These are phyloP conservation scores for Nomada hirtipes DNA, from an alignment of 2,888 invertebrate genomes.

Conservation along the genomic window DNA sequence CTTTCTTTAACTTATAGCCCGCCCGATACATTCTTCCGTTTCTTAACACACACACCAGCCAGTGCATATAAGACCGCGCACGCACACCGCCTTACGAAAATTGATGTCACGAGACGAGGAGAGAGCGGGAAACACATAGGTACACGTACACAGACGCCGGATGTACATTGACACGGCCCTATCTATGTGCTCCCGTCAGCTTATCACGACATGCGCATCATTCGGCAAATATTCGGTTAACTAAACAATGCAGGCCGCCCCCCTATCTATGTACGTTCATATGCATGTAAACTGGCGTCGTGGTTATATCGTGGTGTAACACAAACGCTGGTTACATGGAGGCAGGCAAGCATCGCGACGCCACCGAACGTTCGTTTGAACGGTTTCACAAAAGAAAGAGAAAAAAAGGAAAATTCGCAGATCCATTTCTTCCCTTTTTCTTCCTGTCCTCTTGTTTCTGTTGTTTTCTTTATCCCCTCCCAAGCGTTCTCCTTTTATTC, in stretches of 20 bases:
- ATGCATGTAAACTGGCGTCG: constrained; percentile 5
- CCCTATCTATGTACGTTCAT: constrained; percentile 16
- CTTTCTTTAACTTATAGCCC: constrained; percentile 49
- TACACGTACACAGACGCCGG: constrained; percentile 45
- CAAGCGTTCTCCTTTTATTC: neutral
- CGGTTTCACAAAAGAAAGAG: too few relatives aligned
- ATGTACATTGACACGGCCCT: constrained; percentile 60
- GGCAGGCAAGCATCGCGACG: constrained; percentile 14
- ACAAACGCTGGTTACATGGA: constrained; percentile 38
- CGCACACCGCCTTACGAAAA: constrained; percentile 53
- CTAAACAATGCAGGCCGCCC: constrained; percentile 65
- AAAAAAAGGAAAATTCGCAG: neutral
- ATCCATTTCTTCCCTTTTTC: neutral
- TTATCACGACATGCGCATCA: constrained; percentile 74
- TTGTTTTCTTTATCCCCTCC: neutral
- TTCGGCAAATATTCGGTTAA: constrained; percentile 75
- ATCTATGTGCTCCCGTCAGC: constrained; percentile 61
- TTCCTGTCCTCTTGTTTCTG: neutral
- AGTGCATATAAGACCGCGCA: neutral
- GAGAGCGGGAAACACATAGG: constrained; percentile 60
- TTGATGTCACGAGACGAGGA: constrained; percentile 66
- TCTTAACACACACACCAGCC: neutral
- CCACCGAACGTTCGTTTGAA: constrained; percentile 1
- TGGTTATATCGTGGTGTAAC: constrained; percentile 37
- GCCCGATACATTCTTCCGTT: neutral